Evolutionary conservation across 2,113 vertebrate species (phyloP).

Genomic region (Eublepharis macularius): DNA sequence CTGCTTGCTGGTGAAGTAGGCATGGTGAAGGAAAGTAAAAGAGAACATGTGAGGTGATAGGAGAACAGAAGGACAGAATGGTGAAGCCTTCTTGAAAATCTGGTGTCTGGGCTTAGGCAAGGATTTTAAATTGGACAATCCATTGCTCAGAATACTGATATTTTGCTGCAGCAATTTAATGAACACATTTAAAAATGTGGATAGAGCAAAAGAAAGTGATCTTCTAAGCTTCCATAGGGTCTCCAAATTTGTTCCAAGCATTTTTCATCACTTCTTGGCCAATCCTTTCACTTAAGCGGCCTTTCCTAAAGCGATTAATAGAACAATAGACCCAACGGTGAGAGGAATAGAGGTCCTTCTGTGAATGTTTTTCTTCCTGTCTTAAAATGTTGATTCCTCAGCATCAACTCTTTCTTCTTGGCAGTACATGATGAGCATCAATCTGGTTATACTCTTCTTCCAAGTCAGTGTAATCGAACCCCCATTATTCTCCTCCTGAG

Average conservation of each 20-base stretch:
- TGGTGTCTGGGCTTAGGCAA: background rate
- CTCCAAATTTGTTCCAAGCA: background rate
- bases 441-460: background rate
- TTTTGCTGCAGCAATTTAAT: background rate
- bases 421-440: slow-evolving; percentile 11
- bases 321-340: background rate
- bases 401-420: slow-evolving; percentile 1
- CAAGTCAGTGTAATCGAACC: slow-evolving; percentile 2
- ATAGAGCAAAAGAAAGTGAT: background rate
- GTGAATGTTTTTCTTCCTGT: background rate
- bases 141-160: background rate
- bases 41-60: background rate
- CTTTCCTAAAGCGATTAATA: background rate
- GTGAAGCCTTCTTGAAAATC: background rate
- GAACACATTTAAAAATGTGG: background rate
- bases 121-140: background rate
- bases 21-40: background rate
- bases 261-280: background rate
- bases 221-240: background rate
- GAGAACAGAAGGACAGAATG: background rate
- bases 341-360: background rate
- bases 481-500: slow-evolving; percentile 39
- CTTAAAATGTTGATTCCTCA: slow-evolving; percentile 6
- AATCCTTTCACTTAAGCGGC: background rate
- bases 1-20: too few relatives aligned